A percentile compares a stretch with the other conserved stretches of the same genome.
Conservation (phyloP, 1,140 invertebrate genomes). For the Neodiprion fabricii region DNA sequence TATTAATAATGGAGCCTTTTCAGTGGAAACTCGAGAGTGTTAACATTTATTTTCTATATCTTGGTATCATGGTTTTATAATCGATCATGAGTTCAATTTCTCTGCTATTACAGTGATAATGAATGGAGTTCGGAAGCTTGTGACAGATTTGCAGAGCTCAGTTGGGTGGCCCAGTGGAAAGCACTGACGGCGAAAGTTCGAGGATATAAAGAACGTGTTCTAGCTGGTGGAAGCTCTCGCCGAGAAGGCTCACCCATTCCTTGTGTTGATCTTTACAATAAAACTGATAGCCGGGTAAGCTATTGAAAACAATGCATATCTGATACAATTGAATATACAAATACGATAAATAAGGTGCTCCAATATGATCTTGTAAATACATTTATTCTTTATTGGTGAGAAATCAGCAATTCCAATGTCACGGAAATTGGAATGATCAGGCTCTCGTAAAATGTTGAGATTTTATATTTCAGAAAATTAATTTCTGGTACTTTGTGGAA, state of each 20-base stretch:
- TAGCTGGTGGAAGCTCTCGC: conserved; percentile 22
- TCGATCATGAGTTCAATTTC: not conserved
- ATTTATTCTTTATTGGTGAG: too few relatives aligned
- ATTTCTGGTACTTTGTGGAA: too few relatives aligned
- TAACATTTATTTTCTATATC: too few relatives aligned
- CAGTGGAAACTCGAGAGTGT: too few relatives aligned
- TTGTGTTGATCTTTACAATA: conserved; percentile 41
- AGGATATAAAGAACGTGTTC: conserved; percentile 66
- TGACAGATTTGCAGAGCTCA: conserved; percentile 75
- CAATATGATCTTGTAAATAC: too few relatives aligned
- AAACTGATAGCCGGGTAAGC: conserved; percentile 33
- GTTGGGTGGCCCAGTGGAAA: conserved; percentile 70
- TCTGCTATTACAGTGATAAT: conserved; percentile 37
- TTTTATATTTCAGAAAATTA: conserved; percentile 11
- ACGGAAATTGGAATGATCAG: not conserved
- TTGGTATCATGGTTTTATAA: too few relatives aligned
- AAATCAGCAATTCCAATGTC: not conserved
- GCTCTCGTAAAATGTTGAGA: not conserved
- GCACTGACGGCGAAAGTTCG: conserved; percentile 72
- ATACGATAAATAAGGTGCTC: not conserved
- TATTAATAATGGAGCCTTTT: too few relatives aligned
- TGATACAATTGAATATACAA: conserved; percentile 1
- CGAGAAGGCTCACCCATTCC: conserved; percentile 41
- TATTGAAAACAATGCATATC: not conserved
- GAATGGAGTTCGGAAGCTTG: conserved; percentile 72